Percentiles rank a stretch among this genome's conserved stretches.
These are phyloP conservation scores for Delphinus delphis DNA, from an alignment of 2,113 vertebrate species.

Conservation along the genomic window DNA sequence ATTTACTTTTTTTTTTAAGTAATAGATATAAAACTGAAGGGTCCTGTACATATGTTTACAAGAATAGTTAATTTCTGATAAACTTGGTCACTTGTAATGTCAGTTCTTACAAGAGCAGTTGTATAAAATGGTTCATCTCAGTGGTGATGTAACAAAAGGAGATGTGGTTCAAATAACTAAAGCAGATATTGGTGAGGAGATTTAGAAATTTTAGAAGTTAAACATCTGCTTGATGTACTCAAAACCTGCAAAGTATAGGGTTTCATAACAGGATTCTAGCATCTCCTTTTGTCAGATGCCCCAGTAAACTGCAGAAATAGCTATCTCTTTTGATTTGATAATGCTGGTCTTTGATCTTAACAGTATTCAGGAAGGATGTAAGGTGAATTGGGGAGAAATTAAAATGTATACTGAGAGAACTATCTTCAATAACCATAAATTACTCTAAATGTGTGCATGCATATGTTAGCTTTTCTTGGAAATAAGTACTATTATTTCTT, in stretches of 20 bases:
- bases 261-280: background rate
- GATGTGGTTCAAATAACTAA: background rate
- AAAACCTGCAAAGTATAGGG: background rate
- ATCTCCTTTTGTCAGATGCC: background rate
- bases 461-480: background rate
- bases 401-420: background rate
- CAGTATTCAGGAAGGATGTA: background rate
- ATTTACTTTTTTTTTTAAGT: background rate
- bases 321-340: background rate
- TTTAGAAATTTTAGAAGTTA: background rate
- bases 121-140: background rate
- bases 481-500: background rate
- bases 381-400: background rate
- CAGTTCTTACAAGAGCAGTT: background rate
- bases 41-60: background rate
- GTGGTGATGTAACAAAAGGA: background rate
- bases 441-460: background rate
- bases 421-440: background rate
- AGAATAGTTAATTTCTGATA: constrained; percentile 20
- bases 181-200: background rate
- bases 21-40: background rate
- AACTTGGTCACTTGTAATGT: background rate
- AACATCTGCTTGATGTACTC: background rate
- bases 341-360: background rate
- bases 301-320: background rate